Evolutionary conservation across 2,888 invertebrate species (phyloP).

Genomic region (Lissocephala sabroskyi): DNA sequence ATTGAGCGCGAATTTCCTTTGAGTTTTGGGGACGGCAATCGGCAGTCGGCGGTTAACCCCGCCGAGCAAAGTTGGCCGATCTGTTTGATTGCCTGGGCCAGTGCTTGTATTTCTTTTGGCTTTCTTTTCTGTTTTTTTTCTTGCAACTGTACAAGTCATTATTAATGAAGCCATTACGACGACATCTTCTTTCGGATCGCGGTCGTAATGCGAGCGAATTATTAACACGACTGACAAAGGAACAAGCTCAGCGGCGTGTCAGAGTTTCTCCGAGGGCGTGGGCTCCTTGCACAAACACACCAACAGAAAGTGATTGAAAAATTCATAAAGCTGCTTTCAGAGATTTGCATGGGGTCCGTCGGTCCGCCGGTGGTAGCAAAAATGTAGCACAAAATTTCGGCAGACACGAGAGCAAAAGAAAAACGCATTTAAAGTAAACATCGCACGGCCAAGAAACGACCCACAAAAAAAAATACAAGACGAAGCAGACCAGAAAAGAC

Average conservation of each 20-base stretch:
- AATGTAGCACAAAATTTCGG: conserved; percentile 42
- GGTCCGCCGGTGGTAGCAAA: too few species aligned
- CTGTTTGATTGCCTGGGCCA: too few species aligned
- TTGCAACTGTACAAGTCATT: too few species aligned
- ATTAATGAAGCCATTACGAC: conserved; percentile 65
- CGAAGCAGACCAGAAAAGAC: conserved; percentile 19
- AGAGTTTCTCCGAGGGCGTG: background rate
- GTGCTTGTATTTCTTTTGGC: conserved; percentile 4
- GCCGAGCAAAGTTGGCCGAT: too few species aligned
- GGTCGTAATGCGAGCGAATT: conserved; percentile 65
- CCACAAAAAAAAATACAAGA: conserved; percentile 46
- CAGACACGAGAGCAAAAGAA: conserved; percentile 13
- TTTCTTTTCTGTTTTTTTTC: conserved; percentile 41
- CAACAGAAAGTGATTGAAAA: conserved; percentile 6
- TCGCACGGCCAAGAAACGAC: conserved; percentile 16
- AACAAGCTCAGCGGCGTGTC: conserved; percentile 42
- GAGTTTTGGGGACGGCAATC: too few species aligned
- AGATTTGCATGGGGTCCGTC: conserved; percentile 67
- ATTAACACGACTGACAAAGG: conserved; percentile 49
- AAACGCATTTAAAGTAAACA: conserved; percentile 20
- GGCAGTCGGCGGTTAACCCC: too few species aligned
- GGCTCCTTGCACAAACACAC: conserved; percentile 5
- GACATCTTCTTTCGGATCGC: conserved; percentile 61
- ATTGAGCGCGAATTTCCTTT: conserved; percentile 44
- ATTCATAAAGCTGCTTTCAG: conserved; percentile 50